phyloP scores from a whole-genome alignment of 2,797 vertebrate species.

The Acestrorhynchus altus region DNA sequence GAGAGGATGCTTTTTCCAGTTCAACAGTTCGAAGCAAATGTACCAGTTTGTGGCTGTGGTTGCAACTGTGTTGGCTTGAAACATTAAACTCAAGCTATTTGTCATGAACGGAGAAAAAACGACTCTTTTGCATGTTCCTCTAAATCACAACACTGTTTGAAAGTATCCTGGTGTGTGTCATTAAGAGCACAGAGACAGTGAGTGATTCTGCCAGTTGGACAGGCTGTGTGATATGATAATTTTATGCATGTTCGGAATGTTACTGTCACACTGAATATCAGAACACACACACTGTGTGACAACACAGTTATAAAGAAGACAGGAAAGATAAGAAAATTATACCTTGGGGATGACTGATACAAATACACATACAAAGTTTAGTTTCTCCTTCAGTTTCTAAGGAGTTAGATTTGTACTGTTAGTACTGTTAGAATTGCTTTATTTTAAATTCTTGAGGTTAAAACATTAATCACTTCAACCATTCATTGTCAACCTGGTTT shows the following conservation, averaged over 20 bases:
- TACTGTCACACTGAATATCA: constrained; percentile 40
- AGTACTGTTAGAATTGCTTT: no score
- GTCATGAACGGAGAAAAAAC: constrained; percentile 10
- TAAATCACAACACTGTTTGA: constrained; percentile 31
- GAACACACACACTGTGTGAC: constrained; percentile 17
- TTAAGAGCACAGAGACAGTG: constrained; percentile 33
- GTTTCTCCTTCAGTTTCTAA: no score
- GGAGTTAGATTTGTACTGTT: no score
- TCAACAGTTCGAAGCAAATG: constrained; percentile 33
- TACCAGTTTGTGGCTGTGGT: constrained; percentile 19
- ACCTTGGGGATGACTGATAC: not conserved
- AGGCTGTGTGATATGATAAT: constrained; percentile 29
- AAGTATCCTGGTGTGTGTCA: constrained; percentile 35
- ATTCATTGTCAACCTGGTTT: not conserved
- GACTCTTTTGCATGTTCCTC: constrained; percentile 22
- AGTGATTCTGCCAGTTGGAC: constrained; percentile 23
- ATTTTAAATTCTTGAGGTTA: no score
- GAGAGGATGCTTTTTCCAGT: not conserved
- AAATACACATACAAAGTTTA: not conserved
- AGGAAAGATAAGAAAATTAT: not conserved
- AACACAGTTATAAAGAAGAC: constrained; percentile 3
- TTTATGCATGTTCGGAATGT: constrained; percentile 36
- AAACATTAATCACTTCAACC: no score
- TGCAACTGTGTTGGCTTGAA: constrained; percentile 29
- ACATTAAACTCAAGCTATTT: constrained; percentile 21